A percentile compares a stretch with the other conserved stretches of the same genome.
phyloP scores from a whole-genome alignment of 2,113 vertebrate species.

The Solenodon paradoxus region DNA sequence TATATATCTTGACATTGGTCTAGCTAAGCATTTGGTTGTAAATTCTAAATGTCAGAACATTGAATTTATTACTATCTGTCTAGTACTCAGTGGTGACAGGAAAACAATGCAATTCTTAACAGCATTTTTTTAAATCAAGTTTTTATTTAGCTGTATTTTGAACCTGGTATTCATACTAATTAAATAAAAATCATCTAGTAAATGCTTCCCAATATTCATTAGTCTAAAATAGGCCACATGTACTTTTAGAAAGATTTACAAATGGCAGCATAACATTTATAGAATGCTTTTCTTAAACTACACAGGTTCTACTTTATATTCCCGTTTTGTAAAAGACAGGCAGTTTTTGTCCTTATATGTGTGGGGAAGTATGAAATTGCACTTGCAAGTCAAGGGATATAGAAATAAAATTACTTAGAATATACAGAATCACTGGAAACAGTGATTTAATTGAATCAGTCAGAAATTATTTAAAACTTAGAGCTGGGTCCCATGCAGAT shows the following conservation, averaged over 20 bases:
- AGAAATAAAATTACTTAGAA: slow-evolving; percentile 55
- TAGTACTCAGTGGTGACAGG: neutral
- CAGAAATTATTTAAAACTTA: neutral
- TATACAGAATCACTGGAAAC: slow-evolving; percentile 30
- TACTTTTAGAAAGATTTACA: slow-evolving; percentile 40
- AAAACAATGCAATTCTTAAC: neutral
- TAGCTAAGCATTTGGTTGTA: slow-evolving; percentile 22
- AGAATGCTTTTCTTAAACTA: slow-evolving; percentile 42
- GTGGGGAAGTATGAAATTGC: neutral
- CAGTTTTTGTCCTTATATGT: slow-evolving; percentile 34
- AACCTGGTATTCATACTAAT: slow-evolving; percentile 11
- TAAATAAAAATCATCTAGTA: slow-evolving; percentile 50
- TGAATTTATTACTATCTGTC: slow-evolving; percentile 8
- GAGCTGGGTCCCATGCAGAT: neutral
- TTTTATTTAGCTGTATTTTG: slow-evolving; percentile 49
- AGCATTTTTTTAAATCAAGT: neutral
- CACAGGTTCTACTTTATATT: slow-evolving; percentile 36
- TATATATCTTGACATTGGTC: slow-evolving; percentile 9
- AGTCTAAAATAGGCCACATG: slow-evolving; percentile 4
- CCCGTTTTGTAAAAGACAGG: slow-evolving; percentile 39
- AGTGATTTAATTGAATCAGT: slow-evolving; percentile 23
- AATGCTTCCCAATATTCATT: slow-evolving; percentile 30
- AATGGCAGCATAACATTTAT: slow-evolving; percentile 1
- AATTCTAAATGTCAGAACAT: slow-evolving; percentile 42
- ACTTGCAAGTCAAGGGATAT: slow-evolving; percentile 35